A percentile compares a stretch with the other conserved stretches of the same genome.
Conservation (phyloP, 1,140 invertebrate genomes). For the Psix sp. region DNA sequence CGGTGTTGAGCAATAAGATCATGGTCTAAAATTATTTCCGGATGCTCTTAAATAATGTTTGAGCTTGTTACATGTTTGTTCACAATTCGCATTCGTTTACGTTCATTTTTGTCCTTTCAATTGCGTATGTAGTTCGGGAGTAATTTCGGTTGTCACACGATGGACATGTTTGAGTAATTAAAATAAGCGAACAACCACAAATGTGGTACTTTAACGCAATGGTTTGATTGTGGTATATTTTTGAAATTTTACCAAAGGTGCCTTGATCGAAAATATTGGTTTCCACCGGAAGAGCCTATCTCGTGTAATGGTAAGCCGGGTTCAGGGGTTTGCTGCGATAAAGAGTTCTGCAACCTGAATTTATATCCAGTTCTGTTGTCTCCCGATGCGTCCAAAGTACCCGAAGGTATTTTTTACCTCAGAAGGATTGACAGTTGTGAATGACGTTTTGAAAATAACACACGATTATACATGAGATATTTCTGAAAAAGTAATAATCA, state of each 20-base stretch:
- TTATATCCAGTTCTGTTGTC: slow-evolving; percentile 73
- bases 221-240: background rate
- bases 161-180: too few species aligned
- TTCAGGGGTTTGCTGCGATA: slow-evolving; percentile 78
- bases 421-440: slow-evolving; percentile 60
- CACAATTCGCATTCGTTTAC: too few species aligned
- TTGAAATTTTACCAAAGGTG: slow-evolving; percentile 79
- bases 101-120: too few species aligned
- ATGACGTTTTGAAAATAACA: slow-evolving; percentile 42
- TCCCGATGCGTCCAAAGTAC: slow-evolving; percentile 63
- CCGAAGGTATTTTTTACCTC: slow-evolving; percentile 66
- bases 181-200: too few species aligned
- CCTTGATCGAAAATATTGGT: slow-evolving; percentile 81
- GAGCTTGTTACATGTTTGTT: too few species aligned
- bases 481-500: too few species aligned
- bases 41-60: too few species aligned
- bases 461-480: too few species aligned
- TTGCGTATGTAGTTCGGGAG: too few species aligned
- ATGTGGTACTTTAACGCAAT: too few species aligned
- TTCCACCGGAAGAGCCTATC: slow-evolving; percentile 84
- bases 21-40: slow-evolving; percentile 1
- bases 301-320: slow-evolving; percentile 78
- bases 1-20: slow-evolving; percentile 45
- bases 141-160: too few species aligned
- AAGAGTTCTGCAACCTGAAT: slow-evolving; percentile 83